These are phyloP conservation scores for Zoanthus gigantus DNA, from an alignment of 92 coral and sea anemone species.

Conservation along the genomic window DNA sequence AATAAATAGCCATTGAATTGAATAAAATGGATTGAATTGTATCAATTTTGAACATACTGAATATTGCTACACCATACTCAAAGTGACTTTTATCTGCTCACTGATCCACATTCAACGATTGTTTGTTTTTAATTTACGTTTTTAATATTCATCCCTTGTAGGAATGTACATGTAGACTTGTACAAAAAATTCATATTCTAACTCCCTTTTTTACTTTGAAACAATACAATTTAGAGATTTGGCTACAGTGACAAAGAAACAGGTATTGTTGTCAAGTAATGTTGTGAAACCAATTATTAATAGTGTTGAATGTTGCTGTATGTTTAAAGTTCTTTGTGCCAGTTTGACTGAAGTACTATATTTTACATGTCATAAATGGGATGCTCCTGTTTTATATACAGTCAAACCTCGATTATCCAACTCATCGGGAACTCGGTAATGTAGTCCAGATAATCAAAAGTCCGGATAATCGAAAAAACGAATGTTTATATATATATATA, in stretches of 20 bases:
- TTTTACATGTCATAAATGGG: no score
- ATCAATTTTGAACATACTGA: conserved; percentile 3
- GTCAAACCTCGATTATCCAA: no score
- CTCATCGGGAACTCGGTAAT: no score
- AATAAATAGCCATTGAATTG: not conserved
- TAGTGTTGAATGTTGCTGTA: not conserved
- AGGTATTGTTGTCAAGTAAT: not conserved
- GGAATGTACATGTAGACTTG: not conserved
- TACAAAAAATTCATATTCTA: not conserved
- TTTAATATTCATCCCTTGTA: no score
- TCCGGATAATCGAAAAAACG: no score
- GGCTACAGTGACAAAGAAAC: conserved; percentile 40
- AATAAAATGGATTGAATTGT: not conserved
- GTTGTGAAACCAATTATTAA: no score
- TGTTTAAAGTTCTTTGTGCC: not conserved
- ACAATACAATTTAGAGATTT: not conserved
- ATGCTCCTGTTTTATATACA: no score
- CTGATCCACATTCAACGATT: not conserved
- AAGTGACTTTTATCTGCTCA: no score
- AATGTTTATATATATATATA: no score
- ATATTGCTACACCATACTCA: not conserved
- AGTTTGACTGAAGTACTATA: no score
- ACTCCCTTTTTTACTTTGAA: not conserved
- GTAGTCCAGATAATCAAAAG: no score
- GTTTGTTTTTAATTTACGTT: no score